Evolutionary conservation across 1,140 invertebrate genomes (phyloP).

Genomic region (Hirudo medicinalis): DNA sequence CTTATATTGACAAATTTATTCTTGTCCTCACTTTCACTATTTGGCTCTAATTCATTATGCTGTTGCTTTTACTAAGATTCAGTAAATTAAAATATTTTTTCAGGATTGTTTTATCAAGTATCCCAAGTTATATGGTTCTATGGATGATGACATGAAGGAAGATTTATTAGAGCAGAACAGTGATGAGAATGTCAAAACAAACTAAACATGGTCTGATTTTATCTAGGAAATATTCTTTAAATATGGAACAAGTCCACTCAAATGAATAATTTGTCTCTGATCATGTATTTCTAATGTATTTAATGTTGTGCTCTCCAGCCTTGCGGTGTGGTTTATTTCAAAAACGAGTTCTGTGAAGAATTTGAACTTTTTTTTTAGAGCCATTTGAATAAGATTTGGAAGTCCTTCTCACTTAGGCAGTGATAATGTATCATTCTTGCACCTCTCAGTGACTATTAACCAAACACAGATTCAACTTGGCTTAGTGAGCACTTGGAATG

Average conservation of each 20-base stretch:
- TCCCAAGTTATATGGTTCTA: conserved; percentile 67
- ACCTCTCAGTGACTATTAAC: too few species aligned
- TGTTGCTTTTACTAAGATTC: background rate
- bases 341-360: too few species aligned
- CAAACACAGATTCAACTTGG: too few species aligned
- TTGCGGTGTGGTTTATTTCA: background rate
- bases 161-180: background rate
- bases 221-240: background rate
- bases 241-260: background rate
- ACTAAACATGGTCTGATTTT: too few species aligned
- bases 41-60: background rate
- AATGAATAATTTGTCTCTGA: background rate
- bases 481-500: too few species aligned
- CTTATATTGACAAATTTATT: too few species aligned
- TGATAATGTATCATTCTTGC: too few species aligned
- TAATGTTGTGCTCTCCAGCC: too few species aligned
- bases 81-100: background rate
- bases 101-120: conserved; percentile 70
- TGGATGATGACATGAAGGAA: conserved; percentile 31
- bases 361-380: too few species aligned
- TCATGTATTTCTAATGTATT: background rate
- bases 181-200: too few species aligned
- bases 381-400: too few species aligned
- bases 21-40: background rate
- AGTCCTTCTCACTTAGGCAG: too few species aligned